Evolutionary conservation across 2,888 invertebrate genomes (phyloP), one percentile per base, ranked within the genome.

Genomic region (Quadroppia sp.): DNA sequence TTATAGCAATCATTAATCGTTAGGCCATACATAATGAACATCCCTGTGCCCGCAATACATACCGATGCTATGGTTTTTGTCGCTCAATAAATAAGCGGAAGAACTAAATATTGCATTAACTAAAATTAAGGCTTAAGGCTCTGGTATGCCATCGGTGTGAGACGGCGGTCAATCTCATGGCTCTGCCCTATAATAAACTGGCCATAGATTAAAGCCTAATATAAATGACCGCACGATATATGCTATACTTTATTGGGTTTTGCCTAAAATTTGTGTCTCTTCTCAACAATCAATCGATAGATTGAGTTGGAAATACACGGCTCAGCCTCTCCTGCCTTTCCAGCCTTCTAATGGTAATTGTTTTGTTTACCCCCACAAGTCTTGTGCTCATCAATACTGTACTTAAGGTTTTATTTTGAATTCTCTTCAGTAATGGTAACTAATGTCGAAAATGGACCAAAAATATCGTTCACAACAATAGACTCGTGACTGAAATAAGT

Each of bases 61-160:
- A 61, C 32, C 59, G 32, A 23, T 53, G 23, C 67, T 40, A 40
- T 67, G 40, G 40, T 40, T 67, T n/a, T 40, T 67, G 67, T n/a
- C 67, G 40, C 15, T 67, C 40, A 67, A 67, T 67, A 67, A 67
- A 67, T 67, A 67, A 67, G 20, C 40, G 67, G 40, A 40, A 67
- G 67, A 23, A 17, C 67, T 67, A 67, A 67, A 67, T 67, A 67
- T 67, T 67, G 67, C 40, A 67, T 67, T 67, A 36, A 67, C 59
- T 61, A 2, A 67, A 67, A 67, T 67, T 67, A 42, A 67, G 67
- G 42, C 67, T 67, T 64, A 23, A 50, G 50, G n/a, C 50, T 7
- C 23, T 25, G 25, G 53, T 25, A 23, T 9, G 25, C 53, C 1
- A 15, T 23, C n/a, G 15, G 7, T 2, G 13, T 53, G 53, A 11